Conservation (phyloP, 2,888 invertebrate genomes). For the Zhuqinia jingwanae region DNA sequence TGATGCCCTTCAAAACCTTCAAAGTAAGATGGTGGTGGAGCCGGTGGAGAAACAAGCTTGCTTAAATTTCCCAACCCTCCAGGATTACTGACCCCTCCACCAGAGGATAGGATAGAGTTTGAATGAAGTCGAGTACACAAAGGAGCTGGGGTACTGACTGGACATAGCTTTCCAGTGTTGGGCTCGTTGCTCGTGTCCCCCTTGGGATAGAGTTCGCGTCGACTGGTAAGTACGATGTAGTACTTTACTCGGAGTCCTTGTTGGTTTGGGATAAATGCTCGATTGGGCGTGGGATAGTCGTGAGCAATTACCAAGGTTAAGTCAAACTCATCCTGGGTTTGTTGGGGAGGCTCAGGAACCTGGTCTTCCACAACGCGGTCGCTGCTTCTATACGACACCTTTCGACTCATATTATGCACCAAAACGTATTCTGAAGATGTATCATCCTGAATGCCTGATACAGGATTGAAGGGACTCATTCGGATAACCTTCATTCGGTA, state of each 20-base stretch:
- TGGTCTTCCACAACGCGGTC: slow-evolving; percentile 81
- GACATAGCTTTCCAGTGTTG: slow-evolving; percentile 85
- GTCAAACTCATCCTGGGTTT: slow-evolving; percentile 86
- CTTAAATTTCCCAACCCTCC: slow-evolving; percentile 33
- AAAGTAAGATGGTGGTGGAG: slow-evolving; percentile 57
- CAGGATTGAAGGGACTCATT: slow-evolving; percentile 82
- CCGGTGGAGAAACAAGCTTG: slow-evolving; percentile 64
- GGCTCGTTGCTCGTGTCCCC: slow-evolving; percentile 84
- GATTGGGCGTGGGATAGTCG: slow-evolving; percentile 79
- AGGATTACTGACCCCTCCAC: neutral
- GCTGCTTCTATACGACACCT: slow-evolving; percentile 84
- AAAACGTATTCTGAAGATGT: slow-evolving; percentile 84
- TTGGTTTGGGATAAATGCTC: slow-evolving; percentile 80
- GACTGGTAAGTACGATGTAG: slow-evolving; percentile 85
- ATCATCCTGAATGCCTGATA: slow-evolving; percentile 63
- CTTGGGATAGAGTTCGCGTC: slow-evolving; percentile 85
- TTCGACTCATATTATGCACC: slow-evolving; percentile 84
- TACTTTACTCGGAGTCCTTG: slow-evolving; percentile 83
- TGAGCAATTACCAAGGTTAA: slow-evolving; percentile 86
- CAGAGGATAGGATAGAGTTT: slow-evolving; percentile 13
- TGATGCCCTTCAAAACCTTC: slow-evolving; percentile 52
- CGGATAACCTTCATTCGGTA: slow-evolving; percentile 86
- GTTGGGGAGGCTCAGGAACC: slow-evolving; percentile 66
- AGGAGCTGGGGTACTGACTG: slow-evolving; percentile 81
- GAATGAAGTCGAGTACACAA: slow-evolving; percentile 48